phyloP scores from a whole-genome alignment of 1,140 invertebrate genomes.

The Drosophila cardini region DNA sequence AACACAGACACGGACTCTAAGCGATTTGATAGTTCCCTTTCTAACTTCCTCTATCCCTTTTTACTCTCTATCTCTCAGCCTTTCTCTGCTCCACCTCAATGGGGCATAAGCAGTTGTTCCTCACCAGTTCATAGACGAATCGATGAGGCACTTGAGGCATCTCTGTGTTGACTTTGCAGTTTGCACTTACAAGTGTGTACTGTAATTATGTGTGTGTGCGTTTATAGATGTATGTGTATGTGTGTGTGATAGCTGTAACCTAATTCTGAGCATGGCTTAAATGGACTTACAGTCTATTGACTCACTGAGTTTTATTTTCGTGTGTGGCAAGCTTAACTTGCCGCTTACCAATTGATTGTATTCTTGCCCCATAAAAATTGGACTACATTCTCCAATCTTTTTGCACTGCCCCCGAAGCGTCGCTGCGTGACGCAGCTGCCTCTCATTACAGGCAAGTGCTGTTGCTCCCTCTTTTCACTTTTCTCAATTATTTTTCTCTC shows the following conservation, averaged over 20 bases:
- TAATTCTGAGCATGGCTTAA: constrained; percentile 71
- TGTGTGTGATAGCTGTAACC: constrained; percentile 57
- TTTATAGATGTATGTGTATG: constrained; percentile 5
- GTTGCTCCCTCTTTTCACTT: neutral
- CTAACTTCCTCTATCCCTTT: too few species aligned
- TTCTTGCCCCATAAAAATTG: constrained; percentile 29
- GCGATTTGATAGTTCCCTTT: constrained; percentile 38
- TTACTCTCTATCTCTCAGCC: neutral
- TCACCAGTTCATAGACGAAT: constrained; percentile 39
- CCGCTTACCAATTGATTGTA: constrained; percentile 52
- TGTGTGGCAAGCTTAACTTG: constrained; percentile 20
- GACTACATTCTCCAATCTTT: constrained; percentile 36
- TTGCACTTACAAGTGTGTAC: constrained; percentile 48
- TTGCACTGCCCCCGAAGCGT: constrained; percentile 13
- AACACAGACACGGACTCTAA: constrained; percentile 26
- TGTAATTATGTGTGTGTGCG: constrained; percentile 53
- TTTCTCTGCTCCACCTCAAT: neutral
- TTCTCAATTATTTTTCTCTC: constrained; percentile 11
- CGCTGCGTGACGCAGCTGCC: constrained; percentile 66
- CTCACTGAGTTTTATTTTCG: constrained; percentile 62
- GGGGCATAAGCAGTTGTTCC: neutral
- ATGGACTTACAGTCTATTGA: constrained; percentile 79
- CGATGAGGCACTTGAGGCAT: constrained; percentile 60
- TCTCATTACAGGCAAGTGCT: constrained; percentile 66
- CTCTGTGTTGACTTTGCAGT: constrained; percentile 67